Base-by-base conservation (phyloP, 2,113 vertebrate species). In the Rutilus rutilus region DNA sequence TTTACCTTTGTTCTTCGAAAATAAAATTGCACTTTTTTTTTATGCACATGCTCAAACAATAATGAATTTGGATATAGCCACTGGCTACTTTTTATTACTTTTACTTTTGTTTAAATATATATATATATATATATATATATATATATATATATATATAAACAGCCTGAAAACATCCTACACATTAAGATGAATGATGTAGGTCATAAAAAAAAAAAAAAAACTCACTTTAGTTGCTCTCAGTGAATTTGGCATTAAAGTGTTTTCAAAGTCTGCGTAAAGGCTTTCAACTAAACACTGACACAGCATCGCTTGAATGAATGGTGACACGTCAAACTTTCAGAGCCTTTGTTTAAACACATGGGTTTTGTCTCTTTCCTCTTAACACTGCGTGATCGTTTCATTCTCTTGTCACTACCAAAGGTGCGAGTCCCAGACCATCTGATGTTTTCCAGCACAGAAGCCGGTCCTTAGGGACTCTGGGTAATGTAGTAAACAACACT, bases 401-500 rank as follows among this genome's bases (percentile, higher is more conserved):
- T 12, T 62, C 25, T 85, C 27, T 76, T 67, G 54, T 75, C 62
- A 69, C 59, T 19, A 84, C 77, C 62, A 47, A 54, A 67, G 78
- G 87, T 57, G 62, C 36, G 47, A 79, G 78, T 73, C 86, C 83
- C 85, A 82, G 85, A 74, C 84, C 88, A 87, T 93, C 90, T 92
- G 90, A 93, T 92, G 88, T 91, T 93, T 92, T 92, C 90, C 89
- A 89, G 88, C 86, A 77, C 86, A 39, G 90, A 88, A 85, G 76
- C 1, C 60, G 17, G 75, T 92, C 93, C 91, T 87, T 82, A n/a
- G 93, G 92, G 91, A 92, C 60, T 57, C 73, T 85, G 82, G 85
- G 6, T 77, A 92, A 88, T 71, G 91, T 81, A 88, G 91, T 92
- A 93, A 94, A 93, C 91, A 94, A 93, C 91, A 93, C 85, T 90